These are phyloP conservation scores for Diaprepes abbreviatus DNA, from an alignment of 2,888 invertebrate species.

Conservation along the genomic window DNA sequence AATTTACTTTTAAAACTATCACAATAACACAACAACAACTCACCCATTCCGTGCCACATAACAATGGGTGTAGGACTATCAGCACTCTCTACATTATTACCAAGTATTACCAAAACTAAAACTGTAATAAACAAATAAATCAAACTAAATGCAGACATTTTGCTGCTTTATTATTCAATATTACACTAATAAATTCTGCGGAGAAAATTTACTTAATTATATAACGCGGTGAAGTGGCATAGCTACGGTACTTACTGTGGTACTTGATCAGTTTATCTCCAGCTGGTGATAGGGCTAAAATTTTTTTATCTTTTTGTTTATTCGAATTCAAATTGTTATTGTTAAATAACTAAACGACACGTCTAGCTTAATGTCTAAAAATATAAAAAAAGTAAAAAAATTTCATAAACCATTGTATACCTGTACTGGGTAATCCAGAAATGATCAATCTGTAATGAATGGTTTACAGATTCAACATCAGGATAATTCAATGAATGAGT, in stretches of 20 bases:
- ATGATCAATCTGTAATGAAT: too few relatives aligned
- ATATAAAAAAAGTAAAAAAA: too few relatives aligned
- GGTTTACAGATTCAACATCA: too few relatives aligned
- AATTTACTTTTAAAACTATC: too few relatives aligned
- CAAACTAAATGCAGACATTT: neutral
- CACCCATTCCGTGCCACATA: conserved; percentile 89
- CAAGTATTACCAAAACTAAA: neutral
- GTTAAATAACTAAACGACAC: neutral
- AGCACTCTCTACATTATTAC: conserved; percentile 2
- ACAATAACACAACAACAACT: conserved; percentile 58
- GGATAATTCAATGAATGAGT: too few relatives aligned
- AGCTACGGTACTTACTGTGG: conserved; percentile 4
- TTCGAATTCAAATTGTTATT: too few relatives aligned
- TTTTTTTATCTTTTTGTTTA: conserved; percentile 5
- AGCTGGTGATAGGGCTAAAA: conserved; percentile 19
- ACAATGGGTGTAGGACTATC: conserved; percentile 56
- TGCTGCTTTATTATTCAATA: conserved; percentile 3
- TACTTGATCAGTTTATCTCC: conserved; percentile 25
- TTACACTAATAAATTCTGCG: conserved; percentile 3
- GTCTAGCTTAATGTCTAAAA: too few relatives aligned
- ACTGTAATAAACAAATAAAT: neutral
- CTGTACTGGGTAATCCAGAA: too few relatives aligned
- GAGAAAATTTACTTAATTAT: neutral
- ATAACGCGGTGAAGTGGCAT: neutral
- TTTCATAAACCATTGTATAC: too few relatives aligned